Conservation (phyloP, 2,113 vertebrate genomes). For the Columbina picui region DNA sequence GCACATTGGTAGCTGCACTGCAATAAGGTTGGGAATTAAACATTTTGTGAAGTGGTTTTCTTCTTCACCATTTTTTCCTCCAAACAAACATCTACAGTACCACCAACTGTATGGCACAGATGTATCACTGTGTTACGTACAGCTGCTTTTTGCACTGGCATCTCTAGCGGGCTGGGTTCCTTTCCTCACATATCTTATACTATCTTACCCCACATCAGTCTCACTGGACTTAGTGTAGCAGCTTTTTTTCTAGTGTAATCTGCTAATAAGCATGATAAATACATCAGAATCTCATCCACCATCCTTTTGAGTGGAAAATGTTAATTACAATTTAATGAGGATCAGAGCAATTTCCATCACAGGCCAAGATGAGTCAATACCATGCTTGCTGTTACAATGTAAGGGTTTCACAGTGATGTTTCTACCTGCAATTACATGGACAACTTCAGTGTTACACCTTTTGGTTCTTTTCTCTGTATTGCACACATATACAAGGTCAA, state of each 20-base stretch:
- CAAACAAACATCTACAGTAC: not conserved
- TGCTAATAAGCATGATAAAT: not conserved
- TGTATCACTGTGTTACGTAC: not conserved
- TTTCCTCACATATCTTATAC: not conserved
- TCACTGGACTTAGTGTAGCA: not conserved
- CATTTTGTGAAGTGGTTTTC: not conserved
- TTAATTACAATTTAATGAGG: constrained; percentile 1
- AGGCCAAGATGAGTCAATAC: not conserved
- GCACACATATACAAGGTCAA: not conserved
- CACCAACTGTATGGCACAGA: not conserved
- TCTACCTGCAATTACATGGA: not conserved
- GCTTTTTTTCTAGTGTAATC: not conserved
- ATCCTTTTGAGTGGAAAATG: not conserved
- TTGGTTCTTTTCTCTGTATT: not conserved
- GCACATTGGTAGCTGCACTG: not conserved
- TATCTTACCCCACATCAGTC: not conserved
- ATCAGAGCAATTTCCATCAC: not conserved
- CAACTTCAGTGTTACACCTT: not conserved
- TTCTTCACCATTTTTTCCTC: not conserved
- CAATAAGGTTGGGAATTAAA: not conserved
- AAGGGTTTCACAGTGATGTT: not conserved
- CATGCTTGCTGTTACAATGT: not conserved
- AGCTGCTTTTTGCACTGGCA: not conserved
- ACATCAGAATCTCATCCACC: not conserved
- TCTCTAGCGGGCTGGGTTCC: not conserved